phyloP scores from a whole-genome alignment of 2,888 invertebrate genomes.

The Stictocephala bisonia region DNA sequence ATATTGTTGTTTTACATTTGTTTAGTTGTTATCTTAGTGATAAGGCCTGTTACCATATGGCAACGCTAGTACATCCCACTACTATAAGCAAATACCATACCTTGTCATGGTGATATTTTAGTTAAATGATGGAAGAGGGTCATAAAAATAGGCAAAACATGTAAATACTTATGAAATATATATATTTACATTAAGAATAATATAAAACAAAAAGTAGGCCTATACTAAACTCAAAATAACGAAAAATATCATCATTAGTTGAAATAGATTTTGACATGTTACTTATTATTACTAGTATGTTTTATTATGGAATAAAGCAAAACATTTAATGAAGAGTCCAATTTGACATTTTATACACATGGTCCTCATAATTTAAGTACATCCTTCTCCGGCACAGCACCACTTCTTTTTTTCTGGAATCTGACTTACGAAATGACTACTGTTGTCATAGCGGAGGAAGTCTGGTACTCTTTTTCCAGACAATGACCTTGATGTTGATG shows the following conservation, averaged over 20 bases:
- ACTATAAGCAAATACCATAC: no score
- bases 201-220: no score
- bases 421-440: not conserved
- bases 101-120: no score
- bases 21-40: no score
- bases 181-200: no score
- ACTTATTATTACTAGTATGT: no score
- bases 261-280: no score
- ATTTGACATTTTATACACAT: slow-evolving; percentile 14
- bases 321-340: not conserved
- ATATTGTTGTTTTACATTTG: no score
- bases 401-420: no score
- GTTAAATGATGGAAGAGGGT: not conserved
- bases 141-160: not conserved
- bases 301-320: not conserved
- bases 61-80: not conserved
- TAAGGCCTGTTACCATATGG: slow-evolving; percentile 3
- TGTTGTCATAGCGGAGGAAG: not conserved
- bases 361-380: not conserved
- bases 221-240: no score
- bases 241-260: no score
- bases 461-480: not conserved
- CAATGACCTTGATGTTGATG: not conserved
- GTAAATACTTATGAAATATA: no score
- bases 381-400: slow-evolving; percentile 6